A percentile compares a stretch with the other conserved stretches of the same genome.
Conservation (phyloP, 2,797 vertebrate genomes). For the Acipenser oxyrinchus region DNA sequence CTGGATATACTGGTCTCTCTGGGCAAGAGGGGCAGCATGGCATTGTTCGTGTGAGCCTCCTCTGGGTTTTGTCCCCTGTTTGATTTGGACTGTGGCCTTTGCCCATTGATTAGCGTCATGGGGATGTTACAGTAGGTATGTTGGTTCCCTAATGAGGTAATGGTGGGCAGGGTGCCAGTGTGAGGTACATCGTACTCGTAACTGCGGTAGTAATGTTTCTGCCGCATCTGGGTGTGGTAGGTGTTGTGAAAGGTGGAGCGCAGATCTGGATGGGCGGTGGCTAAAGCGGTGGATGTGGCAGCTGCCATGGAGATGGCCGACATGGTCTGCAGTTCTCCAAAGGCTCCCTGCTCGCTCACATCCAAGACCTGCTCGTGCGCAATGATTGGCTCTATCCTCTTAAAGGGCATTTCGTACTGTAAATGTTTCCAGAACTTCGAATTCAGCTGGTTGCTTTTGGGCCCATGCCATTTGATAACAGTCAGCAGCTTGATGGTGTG, state of each 20-base stretch:
- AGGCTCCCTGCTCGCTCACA: constrained; percentile 92
- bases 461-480: constrained; percentile 93
- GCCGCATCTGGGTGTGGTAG: constrained; percentile 93
- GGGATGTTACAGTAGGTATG: constrained; percentile 99
- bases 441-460: constrained; percentile 94
- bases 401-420: constrained; percentile 98
- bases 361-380: constrained; percentile 89
- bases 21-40: constrained; percentile 92
- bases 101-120: constrained; percentile 95
- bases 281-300: constrained; percentile 91
- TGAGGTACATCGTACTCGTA: constrained; percentile 91
- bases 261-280: constrained; percentile 92
- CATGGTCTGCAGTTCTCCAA: constrained; percentile 96
- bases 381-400: constrained; percentile 87
- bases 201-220: constrained; percentile 99
- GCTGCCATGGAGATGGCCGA: constrained; percentile 97
- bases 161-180: constrained; percentile 85
- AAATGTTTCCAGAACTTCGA: constrained; percentile 99
- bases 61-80: constrained; percentile 90
- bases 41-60: constrained; percentile 93
- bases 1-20: constrained; percentile 98
- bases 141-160: constrained; percentile 91
- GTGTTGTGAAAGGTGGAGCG: constrained; percentile 94
- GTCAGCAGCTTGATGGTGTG: constrained; percentile 95
- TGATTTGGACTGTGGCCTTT: constrained; percentile 86